Conservation (phyloP, 2,113 vertebrate genomes). For the Acrocephalus kingi region DNA sequence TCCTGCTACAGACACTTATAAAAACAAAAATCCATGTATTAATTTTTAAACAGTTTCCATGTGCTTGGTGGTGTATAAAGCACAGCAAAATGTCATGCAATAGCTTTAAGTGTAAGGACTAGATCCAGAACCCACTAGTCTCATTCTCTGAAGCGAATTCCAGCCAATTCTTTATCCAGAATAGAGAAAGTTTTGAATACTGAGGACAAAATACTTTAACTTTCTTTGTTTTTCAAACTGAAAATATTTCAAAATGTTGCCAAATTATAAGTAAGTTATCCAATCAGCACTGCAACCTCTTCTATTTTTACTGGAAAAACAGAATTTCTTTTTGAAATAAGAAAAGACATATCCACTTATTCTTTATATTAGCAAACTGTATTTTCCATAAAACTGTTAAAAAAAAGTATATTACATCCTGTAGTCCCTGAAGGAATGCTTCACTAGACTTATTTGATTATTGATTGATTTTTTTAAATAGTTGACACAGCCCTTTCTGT, state of each 20-base stretch:
- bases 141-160: not conserved
- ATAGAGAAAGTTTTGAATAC: not conserved
- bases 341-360: not conserved
- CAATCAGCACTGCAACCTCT: not conserved
- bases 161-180: not conserved
- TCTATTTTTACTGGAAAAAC: not conserved
- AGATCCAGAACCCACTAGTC: not conserved
- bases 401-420: not conserved
- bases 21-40: not conserved
- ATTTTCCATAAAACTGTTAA: not conserved
- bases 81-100: not conserved
- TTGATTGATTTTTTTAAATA: constrained; percentile 60
- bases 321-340: not conserved
- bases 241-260: not conserved
- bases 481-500: constrained; percentile 17
- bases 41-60: not conserved
- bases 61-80: not conserved
- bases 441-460: constrained; percentile 51
- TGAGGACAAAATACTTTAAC: accelerated
- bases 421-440: not conserved
- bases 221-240: not conserved
- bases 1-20: not conserved
- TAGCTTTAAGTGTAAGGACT: not conserved
- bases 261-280: not conserved
- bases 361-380: not conserved